These are phyloP conservation scores for Rhineura floridana DNA, from an alignment of 2,113 vertebrate genomes.

Conservation along the genomic window DNA sequence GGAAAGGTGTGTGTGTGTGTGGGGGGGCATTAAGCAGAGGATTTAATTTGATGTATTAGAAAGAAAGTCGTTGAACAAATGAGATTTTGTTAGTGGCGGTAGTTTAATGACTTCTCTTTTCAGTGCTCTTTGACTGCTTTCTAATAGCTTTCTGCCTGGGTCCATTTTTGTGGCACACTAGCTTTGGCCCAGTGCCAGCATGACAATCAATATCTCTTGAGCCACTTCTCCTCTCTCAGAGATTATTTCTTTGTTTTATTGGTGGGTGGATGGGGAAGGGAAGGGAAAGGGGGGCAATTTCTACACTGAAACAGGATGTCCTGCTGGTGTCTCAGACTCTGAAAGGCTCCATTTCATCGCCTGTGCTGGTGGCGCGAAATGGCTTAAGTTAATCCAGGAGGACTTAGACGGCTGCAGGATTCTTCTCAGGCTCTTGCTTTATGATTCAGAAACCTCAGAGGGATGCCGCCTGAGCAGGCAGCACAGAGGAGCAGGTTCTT, in stretches of 20 bases:
- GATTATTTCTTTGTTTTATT: conserved; percentile 78
- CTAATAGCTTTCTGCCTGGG: conserved; percentile 60
- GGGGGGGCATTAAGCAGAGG: neutral
- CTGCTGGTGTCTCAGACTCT: conserved; percentile 77
- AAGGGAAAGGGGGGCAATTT: conserved; percentile 68
- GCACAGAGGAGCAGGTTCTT: conserved; percentile 23
- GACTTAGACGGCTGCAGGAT: conserved; percentile 61
- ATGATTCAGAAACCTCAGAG: conserved; percentile 50
- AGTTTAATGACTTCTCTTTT: conserved; percentile 77
- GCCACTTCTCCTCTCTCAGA: conserved; percentile 77
- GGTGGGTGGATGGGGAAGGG: conserved; percentile 56
- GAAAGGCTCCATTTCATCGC: conserved; percentile 61
- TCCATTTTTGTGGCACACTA: conserved; percentile 54
- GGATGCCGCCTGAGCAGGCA: conserved; percentile 36
- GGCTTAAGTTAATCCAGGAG: conserved; percentile 81
- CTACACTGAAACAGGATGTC: conserved; percentile 86
- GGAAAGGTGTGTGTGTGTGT: conserved; percentile 39
- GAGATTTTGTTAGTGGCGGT: conserved; percentile 26
- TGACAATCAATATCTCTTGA: conserved; percentile 84
- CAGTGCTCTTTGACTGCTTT: conserved; percentile 74
- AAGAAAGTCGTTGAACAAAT: conserved; percentile 57
- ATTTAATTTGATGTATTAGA: conserved; percentile 57
- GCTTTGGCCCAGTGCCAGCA: conserved; percentile 81
- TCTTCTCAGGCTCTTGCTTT: conserved; percentile 44
- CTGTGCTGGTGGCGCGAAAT: conserved; percentile 53